These are phyloP conservation scores for Todiramphus saurophagus DNA, from an alignment of 2,113 vertebrate species.

Conservation along the genomic window DNA sequence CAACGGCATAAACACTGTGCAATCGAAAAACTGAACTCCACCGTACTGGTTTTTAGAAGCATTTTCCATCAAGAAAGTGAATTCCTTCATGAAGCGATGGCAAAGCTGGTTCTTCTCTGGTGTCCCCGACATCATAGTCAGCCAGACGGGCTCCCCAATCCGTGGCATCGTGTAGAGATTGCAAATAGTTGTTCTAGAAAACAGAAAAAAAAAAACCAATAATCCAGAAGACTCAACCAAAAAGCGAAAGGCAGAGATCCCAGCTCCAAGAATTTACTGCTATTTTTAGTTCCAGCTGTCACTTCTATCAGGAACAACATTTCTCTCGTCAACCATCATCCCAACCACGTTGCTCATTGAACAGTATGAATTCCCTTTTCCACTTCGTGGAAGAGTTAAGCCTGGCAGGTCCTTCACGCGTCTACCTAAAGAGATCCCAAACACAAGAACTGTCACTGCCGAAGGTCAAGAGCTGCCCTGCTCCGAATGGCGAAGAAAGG, in stretches of 20 bases:
- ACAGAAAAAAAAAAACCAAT: constrained; percentile 13
- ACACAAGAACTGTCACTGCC: not conserved
- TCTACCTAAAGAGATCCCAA: not conserved
- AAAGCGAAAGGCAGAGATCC: not conserved
- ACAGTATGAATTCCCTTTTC: not conserved
- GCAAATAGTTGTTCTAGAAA: constrained; percentile 89
- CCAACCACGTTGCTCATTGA: not conserved
- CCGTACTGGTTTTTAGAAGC: constrained; percentile 97
- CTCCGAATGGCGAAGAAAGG: not conserved
- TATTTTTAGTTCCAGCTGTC: not conserved
- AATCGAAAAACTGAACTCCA: not conserved
- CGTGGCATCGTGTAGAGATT: constrained; percentile 98
- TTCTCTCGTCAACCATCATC: not conserved
- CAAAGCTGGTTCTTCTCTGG: constrained; percentile 96
- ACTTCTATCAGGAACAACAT: not conserved
- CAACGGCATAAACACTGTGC: not conserved
- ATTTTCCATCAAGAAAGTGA: constrained; percentile 93
- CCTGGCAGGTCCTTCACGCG: not conserved
- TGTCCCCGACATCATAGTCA: constrained; percentile 95
- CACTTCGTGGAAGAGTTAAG: rapidly evolving
- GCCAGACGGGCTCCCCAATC: constrained; percentile 95
- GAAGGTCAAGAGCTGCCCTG: not conserved
- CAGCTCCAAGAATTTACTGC: not conserved
- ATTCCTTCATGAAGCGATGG: constrained; percentile 95
- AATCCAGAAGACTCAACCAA: not conserved